A percentile compares a stretch with the other conserved stretches of the same genome.
These are phyloP conservation scores for Tenthredo notha DNA, from an alignment of 2,888 invertebrate genomes.

Conservation along the genomic window DNA sequence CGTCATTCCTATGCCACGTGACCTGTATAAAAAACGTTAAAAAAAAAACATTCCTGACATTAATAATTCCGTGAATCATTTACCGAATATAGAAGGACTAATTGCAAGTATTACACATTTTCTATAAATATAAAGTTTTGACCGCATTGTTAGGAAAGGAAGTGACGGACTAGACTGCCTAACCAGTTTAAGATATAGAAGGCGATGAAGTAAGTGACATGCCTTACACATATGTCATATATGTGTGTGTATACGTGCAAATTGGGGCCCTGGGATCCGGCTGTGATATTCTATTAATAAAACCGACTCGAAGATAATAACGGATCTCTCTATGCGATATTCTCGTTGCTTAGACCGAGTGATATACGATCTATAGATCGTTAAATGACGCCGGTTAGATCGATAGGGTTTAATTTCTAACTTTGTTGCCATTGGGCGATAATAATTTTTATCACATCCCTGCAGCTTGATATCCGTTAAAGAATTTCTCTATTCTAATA, in stretches of 20 bases:
- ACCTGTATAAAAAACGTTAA: constrained; percentile 80
- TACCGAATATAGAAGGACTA: constrained; percentile 32
- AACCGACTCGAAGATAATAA: constrained; percentile 43
- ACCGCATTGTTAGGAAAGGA: constrained; percentile 48
- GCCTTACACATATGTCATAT: not conserved
- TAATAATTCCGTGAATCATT: constrained; percentile 12
- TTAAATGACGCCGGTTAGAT: not conserved
- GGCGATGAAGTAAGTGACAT: constrained; percentile 45
- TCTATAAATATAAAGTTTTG: constrained; percentile 26
- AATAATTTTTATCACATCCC: not conserved
- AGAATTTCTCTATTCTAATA: constrained; percentile 18
- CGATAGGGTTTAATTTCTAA: not conserved
- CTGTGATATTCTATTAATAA: constrained; percentile 50
- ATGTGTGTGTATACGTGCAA: constrained; percentile 16
- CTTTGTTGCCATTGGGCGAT: not conserved
- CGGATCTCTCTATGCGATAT: not conserved
- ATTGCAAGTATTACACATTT: constrained; percentile 34
- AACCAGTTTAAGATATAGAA: constrained; percentile 22
- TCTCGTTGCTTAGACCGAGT: constrained; percentile 2
- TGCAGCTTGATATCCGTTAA: not conserved
- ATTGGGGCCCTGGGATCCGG: constrained; percentile 48
- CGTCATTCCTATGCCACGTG: constrained; percentile 93
- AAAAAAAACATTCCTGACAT: not conserved
- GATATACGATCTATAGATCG: constrained; percentile 12
- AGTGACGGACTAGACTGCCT: not conserved